These are phyloP conservation scores for Phalera bucephala DNA, from an alignment of 2,888 invertebrate species.

Conservation along the genomic window DNA sequence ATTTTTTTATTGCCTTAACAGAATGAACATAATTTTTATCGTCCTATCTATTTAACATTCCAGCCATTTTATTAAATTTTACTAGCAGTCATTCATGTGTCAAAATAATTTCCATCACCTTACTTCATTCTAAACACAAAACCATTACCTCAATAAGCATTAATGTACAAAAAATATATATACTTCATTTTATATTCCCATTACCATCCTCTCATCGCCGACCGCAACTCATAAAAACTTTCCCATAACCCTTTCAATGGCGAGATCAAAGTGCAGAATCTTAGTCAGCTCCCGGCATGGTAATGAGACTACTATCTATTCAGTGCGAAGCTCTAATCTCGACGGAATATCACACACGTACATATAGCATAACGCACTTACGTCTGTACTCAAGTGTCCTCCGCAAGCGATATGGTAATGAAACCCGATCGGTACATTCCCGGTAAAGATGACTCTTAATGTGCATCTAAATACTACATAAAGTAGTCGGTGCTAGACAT, in stretches of 20 bases:
- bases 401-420: constrained; percentile 71
- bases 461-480: constrained; percentile 74
- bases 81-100: too few relatives aligned
- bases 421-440: constrained; percentile 67
- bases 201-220: too few relatives aligned
- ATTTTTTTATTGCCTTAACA: too few relatives aligned
- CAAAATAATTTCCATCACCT: too few relatives aligned
- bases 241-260: not conserved
- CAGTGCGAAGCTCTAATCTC: constrained; percentile 51
- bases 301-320: constrained; percentile 64
- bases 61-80: too few relatives aligned
- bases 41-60: too few relatives aligned
- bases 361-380: constrained; percentile 7
- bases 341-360: constrained; percentile 46
- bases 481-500: constrained; percentile 49
- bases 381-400: constrained; percentile 58
- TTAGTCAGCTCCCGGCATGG: constrained; percentile 47
- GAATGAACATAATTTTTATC: too few relatives aligned
- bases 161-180: not conserved
- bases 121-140: too few relatives aligned
- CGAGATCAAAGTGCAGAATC: constrained; percentile 24
- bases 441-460: constrained; percentile 73
- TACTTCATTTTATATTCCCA: not conserved
- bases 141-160: too few relatives aligned
- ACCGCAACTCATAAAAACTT: not conserved